Evolutionary conservation across 2,797 vertebrate species (phyloP).

Genomic region (Xiphorhynchus erythropygius): DNA sequence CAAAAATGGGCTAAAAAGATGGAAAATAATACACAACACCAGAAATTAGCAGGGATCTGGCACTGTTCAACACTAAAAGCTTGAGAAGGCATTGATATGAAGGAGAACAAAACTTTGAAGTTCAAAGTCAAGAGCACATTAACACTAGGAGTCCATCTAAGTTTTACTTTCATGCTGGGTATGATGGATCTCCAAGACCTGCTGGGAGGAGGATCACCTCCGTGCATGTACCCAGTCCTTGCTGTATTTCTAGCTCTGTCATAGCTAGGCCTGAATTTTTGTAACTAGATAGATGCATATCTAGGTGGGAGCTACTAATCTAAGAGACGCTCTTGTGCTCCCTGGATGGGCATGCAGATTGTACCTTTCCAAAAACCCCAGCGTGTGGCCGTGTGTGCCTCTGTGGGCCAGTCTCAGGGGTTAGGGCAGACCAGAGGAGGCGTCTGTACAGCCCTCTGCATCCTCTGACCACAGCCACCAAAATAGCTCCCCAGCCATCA

Average conservation of each 20-base stretch:
- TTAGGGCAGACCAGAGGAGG: not conserved
- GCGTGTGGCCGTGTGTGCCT: fast-evolving
- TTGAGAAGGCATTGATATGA: not conserved
- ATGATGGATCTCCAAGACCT: not conserved
- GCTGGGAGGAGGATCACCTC: not conserved
- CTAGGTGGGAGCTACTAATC: not conserved
- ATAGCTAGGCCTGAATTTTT: not conserved
- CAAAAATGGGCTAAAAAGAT: not conserved
- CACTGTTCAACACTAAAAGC: not conserved
- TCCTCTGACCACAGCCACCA: not conserved
- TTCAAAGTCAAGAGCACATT: not conserved
- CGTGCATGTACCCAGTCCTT: not conserved
- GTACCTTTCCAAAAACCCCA: not conserved
- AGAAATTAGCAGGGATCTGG: not conserved
- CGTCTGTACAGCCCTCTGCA: fast-evolving
- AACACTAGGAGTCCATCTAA: not conserved
- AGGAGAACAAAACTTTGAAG: not conserved
- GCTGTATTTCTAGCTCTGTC: not conserved
- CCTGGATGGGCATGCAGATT: not conserved
- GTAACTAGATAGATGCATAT: not conserved
- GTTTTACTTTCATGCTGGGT: not conserved
- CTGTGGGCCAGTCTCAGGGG: not conserved
- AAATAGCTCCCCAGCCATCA: not conserved
- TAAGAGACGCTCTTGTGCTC: not conserved
- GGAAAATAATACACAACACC: not conserved